Conservation (phyloP, 2,113 vertebrate species). For the Brachypteracias leptosomus region DNA sequence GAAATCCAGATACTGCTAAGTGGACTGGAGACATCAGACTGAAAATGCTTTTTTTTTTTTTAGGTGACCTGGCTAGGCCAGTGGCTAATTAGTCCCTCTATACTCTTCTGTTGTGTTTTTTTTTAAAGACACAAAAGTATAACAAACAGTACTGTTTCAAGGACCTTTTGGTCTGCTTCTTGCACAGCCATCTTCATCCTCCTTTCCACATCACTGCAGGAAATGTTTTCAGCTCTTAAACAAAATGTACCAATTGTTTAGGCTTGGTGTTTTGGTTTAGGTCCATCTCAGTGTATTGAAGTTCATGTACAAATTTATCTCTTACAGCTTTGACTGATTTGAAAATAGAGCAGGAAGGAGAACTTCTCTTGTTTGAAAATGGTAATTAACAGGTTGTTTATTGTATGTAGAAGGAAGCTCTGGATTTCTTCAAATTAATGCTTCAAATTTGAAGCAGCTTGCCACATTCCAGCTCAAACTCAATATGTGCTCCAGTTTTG, state of each 20-base stretch:
- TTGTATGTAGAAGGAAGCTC: background rate
- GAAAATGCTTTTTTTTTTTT: background rate
- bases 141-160: background rate
- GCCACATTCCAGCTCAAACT: background rate
- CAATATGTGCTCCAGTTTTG: background rate
- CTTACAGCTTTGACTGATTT: background rate
- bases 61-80: background rate
- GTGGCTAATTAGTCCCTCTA: background rate
- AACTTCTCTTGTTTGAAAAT: conserved; percentile 11
- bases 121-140: background rate
- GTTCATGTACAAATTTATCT: background rate
- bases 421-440: conserved; percentile 3
- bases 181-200: background rate
- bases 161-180: background rate
- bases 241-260: background rate
- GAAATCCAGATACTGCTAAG: background rate
- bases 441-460: background rate
- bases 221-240: conserved; percentile 12
- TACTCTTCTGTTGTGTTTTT: background rate
- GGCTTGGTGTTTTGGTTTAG: background rate
- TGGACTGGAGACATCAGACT: background rate
- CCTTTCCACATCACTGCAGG: background rate
- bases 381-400: background rate
- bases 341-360: conserved; percentile 39
- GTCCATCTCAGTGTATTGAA: background rate